A percentile compares a stretch with the other conserved stretches of the same genome.
Conservation (phyloP, 2,113 vertebrate genomes). For the Nestor notabilis region DNA sequence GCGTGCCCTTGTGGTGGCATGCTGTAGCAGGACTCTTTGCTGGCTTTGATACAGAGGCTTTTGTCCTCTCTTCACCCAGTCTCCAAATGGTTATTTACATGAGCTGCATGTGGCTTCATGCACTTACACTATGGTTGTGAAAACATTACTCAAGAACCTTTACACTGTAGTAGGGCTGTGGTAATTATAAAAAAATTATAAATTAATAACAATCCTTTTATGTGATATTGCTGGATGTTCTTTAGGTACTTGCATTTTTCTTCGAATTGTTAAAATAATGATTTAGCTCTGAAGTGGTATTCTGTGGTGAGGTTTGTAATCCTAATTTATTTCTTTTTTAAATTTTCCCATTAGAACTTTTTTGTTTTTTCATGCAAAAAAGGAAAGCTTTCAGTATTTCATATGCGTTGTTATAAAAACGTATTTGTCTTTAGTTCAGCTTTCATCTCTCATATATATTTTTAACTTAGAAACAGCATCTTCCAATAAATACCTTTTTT, state of each 20-base stretch:
- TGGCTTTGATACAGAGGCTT: not conserved
- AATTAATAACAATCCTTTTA: not conserved
- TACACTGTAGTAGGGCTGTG: too few relatives aligned
- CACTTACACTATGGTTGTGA: fast-evolving
- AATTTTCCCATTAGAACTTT: not conserved
- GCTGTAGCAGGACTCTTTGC: not conserved
- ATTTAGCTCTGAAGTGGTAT: not conserved
- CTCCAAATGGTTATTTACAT: not conserved
- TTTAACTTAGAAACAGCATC: not conserved
- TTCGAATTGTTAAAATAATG: not conserved
- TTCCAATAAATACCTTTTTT: not conserved
- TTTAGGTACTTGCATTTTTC: not conserved
- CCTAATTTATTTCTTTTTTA: not conserved
- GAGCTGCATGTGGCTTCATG: not conserved
- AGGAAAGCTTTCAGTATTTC: not conserved
- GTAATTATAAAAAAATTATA: not conserved
- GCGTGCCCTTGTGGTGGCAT: fast-evolving
- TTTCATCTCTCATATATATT: not conserved
- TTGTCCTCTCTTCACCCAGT: too few relatives aligned
- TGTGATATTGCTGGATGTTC: not conserved
- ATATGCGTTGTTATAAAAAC: not conserved
- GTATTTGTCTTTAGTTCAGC: not conserved
- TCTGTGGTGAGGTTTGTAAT: not conserved
- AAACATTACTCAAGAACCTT: not conserved
- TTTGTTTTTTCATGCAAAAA: not conserved